Evolutionary conservation across 2,888 invertebrate species (phyloP).

Genomic region (Cheilosia vernalis): DNA sequence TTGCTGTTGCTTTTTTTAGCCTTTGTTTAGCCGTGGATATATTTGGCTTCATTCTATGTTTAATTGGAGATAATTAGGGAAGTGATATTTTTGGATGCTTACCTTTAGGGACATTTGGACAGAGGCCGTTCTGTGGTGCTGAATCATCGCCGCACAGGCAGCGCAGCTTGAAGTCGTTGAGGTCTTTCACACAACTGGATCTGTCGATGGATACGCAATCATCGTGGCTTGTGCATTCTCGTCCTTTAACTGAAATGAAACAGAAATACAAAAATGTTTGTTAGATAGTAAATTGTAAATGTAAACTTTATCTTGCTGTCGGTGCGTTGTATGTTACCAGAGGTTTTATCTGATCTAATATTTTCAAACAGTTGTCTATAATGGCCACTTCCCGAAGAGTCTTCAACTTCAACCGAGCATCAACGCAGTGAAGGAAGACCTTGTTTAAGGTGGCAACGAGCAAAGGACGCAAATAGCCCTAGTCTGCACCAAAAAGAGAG

Average conservation of each 20-base stretch:
- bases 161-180: constrained; percentile 86
- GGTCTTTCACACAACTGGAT: constrained; percentile 87
- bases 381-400: no score
- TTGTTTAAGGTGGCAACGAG: no score
- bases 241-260: constrained; percentile 84
- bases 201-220: constrained; percentile 87
- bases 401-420: no score
- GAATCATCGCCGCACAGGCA: constrained; percentile 89
- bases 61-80: constrained; percentile 38
- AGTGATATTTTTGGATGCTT: constrained; percentile 73
- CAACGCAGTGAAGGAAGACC: no score
- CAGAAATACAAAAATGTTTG: constrained; percentile 16
- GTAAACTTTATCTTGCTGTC: no score
- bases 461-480: no score
- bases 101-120: constrained; percentile 87
- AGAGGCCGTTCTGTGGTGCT: constrained; percentile 87
- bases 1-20: constrained; percentile 28
- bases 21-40: not conserved
- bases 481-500: no score
- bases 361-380: no score
- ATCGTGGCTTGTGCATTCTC: constrained; percentile 86
- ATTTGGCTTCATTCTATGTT: constrained; percentile 21
- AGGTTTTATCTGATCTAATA: no score
- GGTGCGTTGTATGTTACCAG: no score
- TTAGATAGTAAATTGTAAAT: not conserved